These are phyloP conservation scores for Drosophila mauritiana DNA, from an alignment of 1,140 invertebrate genomes.

Conservation along the genomic window DNA sequence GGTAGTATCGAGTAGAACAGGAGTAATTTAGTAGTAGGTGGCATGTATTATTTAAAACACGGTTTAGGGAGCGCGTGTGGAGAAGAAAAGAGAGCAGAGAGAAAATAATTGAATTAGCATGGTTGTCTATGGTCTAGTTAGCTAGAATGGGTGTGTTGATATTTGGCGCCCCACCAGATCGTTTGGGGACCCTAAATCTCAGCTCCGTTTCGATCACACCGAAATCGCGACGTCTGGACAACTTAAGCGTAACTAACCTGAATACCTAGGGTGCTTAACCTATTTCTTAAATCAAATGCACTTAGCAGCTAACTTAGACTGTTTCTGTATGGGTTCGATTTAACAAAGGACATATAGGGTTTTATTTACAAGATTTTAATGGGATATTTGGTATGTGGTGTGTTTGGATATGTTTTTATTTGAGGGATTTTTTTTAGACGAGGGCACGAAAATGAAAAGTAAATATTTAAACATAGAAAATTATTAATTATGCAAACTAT, in stretches of 20 bases:
- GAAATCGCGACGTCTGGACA: slow-evolving; percentile 27
- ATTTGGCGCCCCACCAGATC: slow-evolving; percentile 28
- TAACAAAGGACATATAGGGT: slow-evolving; percentile 82
- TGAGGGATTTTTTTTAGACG: slow-evolving; percentile 78
- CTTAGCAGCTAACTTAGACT: slow-evolving; percentile 42
- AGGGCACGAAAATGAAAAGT: slow-evolving; percentile 80
- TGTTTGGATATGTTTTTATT: slow-evolving; percentile 46
- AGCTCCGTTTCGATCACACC: slow-evolving; percentile 54
- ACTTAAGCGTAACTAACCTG: slow-evolving; percentile 19
- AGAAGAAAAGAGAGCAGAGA: slow-evolving; percentile 84
- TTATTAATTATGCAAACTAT: slow-evolving; percentile 81
- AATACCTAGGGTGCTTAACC: slow-evolving; percentile 12
- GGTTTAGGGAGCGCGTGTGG: slow-evolving; percentile 74
- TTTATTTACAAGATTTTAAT: slow-evolving; percentile 73
- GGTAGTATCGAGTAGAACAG: slow-evolving; percentile 69
- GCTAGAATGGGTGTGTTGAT: slow-evolving; percentile 52
- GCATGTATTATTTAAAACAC: slow-evolving; percentile 52
- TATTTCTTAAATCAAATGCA: slow-evolving; percentile 8
- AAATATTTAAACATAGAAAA: slow-evolving; percentile 80
- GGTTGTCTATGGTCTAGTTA: slow-evolving; percentile 63
- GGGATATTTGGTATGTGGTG: slow-evolving; percentile 56
- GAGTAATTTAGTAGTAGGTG: slow-evolving; percentile 62
- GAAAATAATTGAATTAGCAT: slow-evolving; percentile 84
- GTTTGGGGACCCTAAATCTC: slow-evolving; percentile 19
- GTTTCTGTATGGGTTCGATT: slow-evolving; percentile 52